Conservation (phyloP, 2,113 vertebrate genomes). For the Salvelinus namaycush region DNA sequence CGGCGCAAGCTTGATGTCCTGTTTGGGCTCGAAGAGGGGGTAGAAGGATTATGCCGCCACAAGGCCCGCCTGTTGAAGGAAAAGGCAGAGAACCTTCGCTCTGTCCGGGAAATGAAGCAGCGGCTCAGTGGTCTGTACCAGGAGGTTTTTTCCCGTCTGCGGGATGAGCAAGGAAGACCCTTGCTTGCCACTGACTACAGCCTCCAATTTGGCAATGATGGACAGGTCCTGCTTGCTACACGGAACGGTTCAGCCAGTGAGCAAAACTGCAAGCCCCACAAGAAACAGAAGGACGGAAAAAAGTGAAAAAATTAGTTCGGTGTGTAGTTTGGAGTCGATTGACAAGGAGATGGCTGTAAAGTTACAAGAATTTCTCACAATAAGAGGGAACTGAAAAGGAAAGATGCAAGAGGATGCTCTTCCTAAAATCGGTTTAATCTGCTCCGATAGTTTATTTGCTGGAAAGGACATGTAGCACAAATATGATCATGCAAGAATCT, state of each 20-base stretch:
- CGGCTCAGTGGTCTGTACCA: constrained; percentile 86
- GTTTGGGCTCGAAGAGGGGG: constrained; percentile 80
- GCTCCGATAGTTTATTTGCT: not conserved
- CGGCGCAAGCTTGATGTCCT: constrained; percentile 89
- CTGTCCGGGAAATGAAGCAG: constrained; percentile 87
- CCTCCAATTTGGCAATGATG: constrained; percentile 79
- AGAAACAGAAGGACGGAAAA: constrained; percentile 84
- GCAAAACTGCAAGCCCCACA: constrained; percentile 72
- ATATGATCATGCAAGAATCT: not conserved
- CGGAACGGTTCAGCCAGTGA: constrained; percentile 56
- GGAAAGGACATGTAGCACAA: not conserved
- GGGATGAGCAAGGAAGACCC: constrained; percentile 83
- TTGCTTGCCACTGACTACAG: constrained; percentile 79
- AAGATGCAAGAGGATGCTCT: not conserved
- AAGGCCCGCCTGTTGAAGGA: constrained; percentile 84
- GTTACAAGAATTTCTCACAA: not conserved
- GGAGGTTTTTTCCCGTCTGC: constrained; percentile 85
- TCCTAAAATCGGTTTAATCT: not conserved
- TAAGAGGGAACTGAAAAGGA: not conserved
- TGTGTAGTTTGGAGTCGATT: not conserved
- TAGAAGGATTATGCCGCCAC: constrained; percentile 81
- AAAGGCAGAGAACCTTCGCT: constrained; percentile 84
- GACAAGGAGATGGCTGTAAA: not conserved
- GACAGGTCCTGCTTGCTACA: constrained; percentile 60
- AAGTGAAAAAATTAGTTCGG: constrained; percentile 71